These are phyloP conservation scores for Telenomus remus DNA, from an alignment of 1,140 invertebrate genomes.

Conservation along the genomic window DNA sequence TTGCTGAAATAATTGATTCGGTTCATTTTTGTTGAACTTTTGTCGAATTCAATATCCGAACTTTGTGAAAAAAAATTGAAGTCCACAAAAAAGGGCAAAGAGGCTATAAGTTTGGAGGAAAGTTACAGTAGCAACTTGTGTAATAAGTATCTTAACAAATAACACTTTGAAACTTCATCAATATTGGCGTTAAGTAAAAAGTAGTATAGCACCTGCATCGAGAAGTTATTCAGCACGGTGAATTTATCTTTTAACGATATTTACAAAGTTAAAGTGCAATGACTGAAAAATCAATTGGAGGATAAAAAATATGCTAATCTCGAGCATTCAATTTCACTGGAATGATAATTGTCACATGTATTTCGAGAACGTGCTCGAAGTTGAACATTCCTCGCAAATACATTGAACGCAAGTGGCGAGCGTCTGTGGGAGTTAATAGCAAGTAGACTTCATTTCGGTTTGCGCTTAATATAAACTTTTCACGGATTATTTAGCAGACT, in stretches of 20 bases:
- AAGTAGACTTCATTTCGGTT: slow-evolving; percentile 26
- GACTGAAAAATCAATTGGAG: neutral
- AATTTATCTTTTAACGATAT: neutral
- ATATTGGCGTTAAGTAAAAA: too few species aligned
- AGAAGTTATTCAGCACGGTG: too few species aligned
- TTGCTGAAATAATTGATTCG: too few species aligned
- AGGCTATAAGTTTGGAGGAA: neutral
- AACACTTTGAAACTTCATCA: too few species aligned
- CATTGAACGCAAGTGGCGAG: neutral
- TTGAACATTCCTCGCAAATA: slow-evolving; percentile 4
- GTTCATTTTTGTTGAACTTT: too few species aligned
- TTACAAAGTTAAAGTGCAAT: neutral
- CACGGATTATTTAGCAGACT: slow-evolving; percentile 31
- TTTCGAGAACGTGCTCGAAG: neutral
- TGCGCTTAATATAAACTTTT: slow-evolving; percentile 48
- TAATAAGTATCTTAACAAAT: too few species aligned
- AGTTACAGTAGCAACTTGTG: neutral
- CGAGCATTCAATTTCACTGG: neutral
- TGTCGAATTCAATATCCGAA: too few species aligned
- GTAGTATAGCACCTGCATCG: too few species aligned
- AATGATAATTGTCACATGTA: slow-evolving; percentile 6
- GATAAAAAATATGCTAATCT: neutral
- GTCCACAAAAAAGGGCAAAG: neutral
- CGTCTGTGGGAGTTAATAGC: too few species aligned
- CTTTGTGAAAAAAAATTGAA: neutral